Percentiles rank a stretch among this genome's conserved stretches.
phyloP scores from a whole-genome alignment of 2,113 vertebrate species.

The Cairina moschata region DNA sequence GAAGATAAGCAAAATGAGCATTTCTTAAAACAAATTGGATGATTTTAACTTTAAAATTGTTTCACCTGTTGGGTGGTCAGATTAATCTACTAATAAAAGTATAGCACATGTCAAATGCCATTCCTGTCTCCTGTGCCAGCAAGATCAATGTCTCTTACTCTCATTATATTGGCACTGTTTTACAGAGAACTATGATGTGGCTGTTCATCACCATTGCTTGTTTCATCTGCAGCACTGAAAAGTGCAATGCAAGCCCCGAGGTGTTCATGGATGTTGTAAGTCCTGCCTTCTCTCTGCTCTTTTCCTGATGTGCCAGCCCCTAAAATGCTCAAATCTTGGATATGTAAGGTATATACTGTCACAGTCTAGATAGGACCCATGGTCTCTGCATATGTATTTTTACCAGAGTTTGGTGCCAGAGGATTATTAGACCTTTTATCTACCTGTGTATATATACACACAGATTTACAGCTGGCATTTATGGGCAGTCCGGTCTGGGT shows the following conservation, averaged over 20 bases:
- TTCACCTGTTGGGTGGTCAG: background rate
- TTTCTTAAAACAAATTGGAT: background rate
- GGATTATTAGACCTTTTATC: background rate
- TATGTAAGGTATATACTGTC: background rate
- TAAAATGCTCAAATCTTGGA: background rate
- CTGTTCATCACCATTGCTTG: background rate
- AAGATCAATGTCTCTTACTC: fast-evolving
- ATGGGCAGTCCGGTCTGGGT: fast-evolving
- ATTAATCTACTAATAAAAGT: background rate
- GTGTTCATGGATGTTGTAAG: slow-evolving; percentile 56
- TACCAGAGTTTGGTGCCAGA: background rate
- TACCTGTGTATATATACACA: fast-evolving
- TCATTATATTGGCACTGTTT: background rate
- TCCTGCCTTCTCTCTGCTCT: background rate
- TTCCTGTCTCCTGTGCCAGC: background rate
- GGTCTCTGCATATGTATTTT: background rate
- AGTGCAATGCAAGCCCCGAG: background rate
- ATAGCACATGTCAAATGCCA: fast-evolving
- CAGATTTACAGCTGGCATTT: background rate
- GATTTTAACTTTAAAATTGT: background rate
- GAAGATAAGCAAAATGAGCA: background rate
- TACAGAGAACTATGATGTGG: slow-evolving; percentile 19
- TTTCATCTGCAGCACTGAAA: background rate
- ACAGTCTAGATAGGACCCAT: background rate
- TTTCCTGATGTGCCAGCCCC: background rate